phyloP scores from a whole-genome alignment of 2,113 vertebrate genomes.

The Nerophis ophidion region DNA sequence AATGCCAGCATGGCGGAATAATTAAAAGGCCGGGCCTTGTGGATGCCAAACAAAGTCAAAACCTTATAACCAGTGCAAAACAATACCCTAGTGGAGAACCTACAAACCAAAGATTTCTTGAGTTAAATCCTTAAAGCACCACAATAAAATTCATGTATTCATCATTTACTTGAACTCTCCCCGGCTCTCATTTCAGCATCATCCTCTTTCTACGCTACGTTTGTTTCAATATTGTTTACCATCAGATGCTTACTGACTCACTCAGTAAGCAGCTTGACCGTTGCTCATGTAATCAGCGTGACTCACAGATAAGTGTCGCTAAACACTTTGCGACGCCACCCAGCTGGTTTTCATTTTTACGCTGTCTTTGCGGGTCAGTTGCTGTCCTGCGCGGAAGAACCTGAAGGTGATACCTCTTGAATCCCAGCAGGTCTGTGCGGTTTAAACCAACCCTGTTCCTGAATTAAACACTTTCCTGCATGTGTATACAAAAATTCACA shows the following conservation, averaged over 20 bases:
- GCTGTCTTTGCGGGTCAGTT: conserved; percentile 56
- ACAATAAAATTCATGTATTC: conserved; percentile 15
- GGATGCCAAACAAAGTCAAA: background rate
- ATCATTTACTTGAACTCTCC: background rate
- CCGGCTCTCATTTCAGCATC: background rate
- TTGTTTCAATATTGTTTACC: conserved; percentile 29
- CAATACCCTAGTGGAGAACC: background rate
- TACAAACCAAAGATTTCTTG: conserved; percentile 1
- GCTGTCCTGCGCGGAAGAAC: conserved; percentile 30
- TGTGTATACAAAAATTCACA: conserved; percentile 10
- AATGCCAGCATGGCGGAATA: conserved; percentile 18
- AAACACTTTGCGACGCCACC: conserved; percentile 46
- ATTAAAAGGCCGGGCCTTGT: background rate
- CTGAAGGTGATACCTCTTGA: conserved; percentile 54
- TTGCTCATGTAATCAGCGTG: conserved; percentile 40
- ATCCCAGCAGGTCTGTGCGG: conserved; percentile 39
- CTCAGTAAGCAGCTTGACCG: conserved; percentile 28
- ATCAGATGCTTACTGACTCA: conserved; percentile 11
- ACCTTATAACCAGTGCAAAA: background rate
- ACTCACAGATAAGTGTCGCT: conserved; percentile 46
- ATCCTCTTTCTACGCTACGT: background rate
- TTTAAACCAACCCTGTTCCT: conserved; percentile 37
- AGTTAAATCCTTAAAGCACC: conserved; percentile 8
- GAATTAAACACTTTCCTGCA: conserved; percentile 28
- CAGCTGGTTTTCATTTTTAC: conserved; percentile 62